Conservation (phyloP, 2,888 invertebrate species). For the Scrobipalpa atriplicella region DNA sequence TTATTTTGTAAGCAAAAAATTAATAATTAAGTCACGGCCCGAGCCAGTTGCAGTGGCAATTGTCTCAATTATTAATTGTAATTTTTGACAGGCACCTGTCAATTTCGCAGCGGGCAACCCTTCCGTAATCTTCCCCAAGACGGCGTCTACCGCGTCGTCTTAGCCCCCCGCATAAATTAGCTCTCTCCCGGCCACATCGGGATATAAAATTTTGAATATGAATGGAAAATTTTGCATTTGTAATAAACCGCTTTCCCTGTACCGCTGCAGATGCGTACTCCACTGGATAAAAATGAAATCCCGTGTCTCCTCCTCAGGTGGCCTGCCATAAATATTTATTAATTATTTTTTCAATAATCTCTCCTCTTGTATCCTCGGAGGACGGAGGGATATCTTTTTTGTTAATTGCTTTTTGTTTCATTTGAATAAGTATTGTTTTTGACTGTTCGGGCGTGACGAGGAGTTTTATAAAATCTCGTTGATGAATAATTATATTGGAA, state of each 20-base stretch:
- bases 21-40: constrained; percentile 1
- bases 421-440: constrained; percentile 83
- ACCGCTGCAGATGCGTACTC: constrained; percentile 75
- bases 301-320: constrained; percentile 72
- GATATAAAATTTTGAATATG: constrained; percentile 96
- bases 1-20: not conserved
- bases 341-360: constrained; percentile 84
- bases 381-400: constrained; percentile 77
- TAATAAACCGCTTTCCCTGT: constrained; percentile 87
- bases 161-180: constrained; percentile 88
- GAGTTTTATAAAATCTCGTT: constrained; percentile 72
- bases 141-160: constrained; percentile 61
- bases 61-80: constrained; percentile 81
- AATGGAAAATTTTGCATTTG: constrained; percentile 94
- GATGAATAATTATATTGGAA: constrained; percentile 73
- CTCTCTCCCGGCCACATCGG: constrained; percentile 85
- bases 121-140: constrained; percentile 80
- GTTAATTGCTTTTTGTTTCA: constrained; percentile 83
- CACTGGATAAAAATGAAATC: constrained; percentile 75
- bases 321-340: constrained; percentile 82
- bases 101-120: constrained; percentile 78
- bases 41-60: constrained; percentile 58
- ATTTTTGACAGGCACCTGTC: constrained; percentile 83
- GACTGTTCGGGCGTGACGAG: constrained; percentile 74
- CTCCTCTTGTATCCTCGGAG: constrained; percentile 73